Conservation (phyloP, 2,888 invertebrate species). For the Nezara viridula region DNA sequence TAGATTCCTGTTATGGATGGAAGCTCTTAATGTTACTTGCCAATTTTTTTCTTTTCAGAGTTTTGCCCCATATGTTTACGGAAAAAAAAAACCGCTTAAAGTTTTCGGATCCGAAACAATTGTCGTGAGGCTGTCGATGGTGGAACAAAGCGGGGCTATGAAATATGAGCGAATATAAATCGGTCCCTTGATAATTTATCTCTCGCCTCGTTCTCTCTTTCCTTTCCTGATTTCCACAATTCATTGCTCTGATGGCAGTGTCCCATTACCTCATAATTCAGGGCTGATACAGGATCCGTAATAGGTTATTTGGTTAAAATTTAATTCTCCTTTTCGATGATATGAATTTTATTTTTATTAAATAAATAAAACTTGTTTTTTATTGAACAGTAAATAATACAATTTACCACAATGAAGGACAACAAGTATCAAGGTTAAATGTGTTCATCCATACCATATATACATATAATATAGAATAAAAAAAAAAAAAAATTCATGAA, state of each 20-base stretch:
- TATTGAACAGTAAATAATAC: no score
- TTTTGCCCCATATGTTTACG: neutral
- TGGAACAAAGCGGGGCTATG: neutral
- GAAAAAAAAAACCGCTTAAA: neutral
- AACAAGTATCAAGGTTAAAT: no score
- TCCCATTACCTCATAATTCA: constrained; percentile 11
- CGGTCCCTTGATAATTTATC: neutral
- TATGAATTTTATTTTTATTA: no score
- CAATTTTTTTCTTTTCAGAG: neutral
- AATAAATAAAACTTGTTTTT: no score
- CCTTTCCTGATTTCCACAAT: neutral
- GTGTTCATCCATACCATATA: no score
- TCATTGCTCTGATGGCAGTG: neutral
- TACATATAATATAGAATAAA: no score
- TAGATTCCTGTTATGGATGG: no score
- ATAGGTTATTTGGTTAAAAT: neutral
- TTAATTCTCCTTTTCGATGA: no score
- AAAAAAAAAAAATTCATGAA: no score
- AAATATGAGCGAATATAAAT: constrained; percentile 15
- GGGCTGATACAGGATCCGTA: neutral
- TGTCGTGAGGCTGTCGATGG: neutral
- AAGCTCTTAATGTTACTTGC: neutral
- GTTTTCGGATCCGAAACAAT: constrained; percentile 26
- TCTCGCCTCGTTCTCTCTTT: neutral
- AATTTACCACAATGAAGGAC: no score